Evolutionary conservation across 1,140 invertebrate genomes (phyloP).

Genomic region (Pantala flavescens): DNA sequence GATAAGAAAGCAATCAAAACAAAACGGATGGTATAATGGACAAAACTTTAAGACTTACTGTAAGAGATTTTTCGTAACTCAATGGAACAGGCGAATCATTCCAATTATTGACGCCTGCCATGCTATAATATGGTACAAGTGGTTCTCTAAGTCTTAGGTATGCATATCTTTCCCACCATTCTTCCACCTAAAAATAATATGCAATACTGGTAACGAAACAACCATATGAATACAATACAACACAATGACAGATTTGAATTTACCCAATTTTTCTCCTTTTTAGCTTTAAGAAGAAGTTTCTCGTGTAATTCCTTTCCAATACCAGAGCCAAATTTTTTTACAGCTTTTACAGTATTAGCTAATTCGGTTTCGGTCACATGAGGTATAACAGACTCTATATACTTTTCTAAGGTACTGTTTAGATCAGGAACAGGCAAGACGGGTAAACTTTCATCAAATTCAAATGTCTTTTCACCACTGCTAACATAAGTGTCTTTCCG

Average conservation of each 20-base stretch:
- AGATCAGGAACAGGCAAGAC: slow-evolving; percentile 54
- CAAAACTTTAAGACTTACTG: background rate
- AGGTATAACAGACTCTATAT: slow-evolving; percentile 47
- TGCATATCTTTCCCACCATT: slow-evolving; percentile 69
- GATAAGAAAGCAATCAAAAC: too few species aligned
- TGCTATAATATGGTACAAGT: slow-evolving; percentile 42
- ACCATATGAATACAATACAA: too few species aligned
- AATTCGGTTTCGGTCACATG: slow-evolving; percentile 42
- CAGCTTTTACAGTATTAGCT: slow-evolving; percentile 37
- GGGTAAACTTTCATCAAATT: slow-evolving; percentile 39
- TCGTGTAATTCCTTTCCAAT: slow-evolving; percentile 47
- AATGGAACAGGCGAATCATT: background rate
- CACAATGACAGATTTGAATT: background rate
- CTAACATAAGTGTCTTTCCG: background rate
- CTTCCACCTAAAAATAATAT: slow-evolving; percentile 28
- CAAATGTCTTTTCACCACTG: slow-evolving; percentile 26
- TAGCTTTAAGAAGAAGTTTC: slow-evolving; percentile 46
- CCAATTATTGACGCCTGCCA: slow-evolving; percentile 25
- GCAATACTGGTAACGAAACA: too few species aligned
- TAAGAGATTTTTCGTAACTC: background rate
- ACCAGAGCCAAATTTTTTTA: slow-evolving; percentile 43
- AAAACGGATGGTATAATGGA: too few species aligned
- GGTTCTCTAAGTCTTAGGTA: slow-evolving; percentile 52
- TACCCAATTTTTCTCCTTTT: slow-evolving; percentile 35
- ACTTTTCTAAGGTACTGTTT: slow-evolving; percentile 50